Percentiles rank a stretch among this genome's conserved stretches.
Evolutionary conservation across 2,888 invertebrate species (phyloP).

Genomic region (Folsomia manolachei): DNA sequence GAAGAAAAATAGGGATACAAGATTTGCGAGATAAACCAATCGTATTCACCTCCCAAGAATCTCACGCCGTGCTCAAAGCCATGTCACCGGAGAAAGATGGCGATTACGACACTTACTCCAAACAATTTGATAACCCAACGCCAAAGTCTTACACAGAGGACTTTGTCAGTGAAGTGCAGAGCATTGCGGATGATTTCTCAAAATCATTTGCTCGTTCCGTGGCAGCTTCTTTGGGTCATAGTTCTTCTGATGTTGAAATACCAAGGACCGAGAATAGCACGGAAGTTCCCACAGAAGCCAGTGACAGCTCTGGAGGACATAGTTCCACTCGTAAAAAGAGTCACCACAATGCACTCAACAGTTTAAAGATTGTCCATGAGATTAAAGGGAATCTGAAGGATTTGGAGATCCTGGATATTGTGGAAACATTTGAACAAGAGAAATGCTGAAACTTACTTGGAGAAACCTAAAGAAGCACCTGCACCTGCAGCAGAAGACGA

Average conservation of each 20-base stretch:
- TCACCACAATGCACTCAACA: background rate
- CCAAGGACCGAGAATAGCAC: background rate
- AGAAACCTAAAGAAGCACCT: background rate
- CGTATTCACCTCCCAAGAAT: conserved; percentile 25
- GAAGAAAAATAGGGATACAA: background rate
- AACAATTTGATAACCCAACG: background rate
- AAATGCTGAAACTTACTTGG: too few relatives aligned
- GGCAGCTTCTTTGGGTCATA: background rate
- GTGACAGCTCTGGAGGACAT: background rate
- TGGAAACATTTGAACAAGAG: too few relatives aligned
- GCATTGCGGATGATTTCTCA: background rate
- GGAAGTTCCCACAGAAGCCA: background rate
- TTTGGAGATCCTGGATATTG: background rate
- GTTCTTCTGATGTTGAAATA: conserved; percentile 7
- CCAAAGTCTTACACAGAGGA: conserved; percentile 27
- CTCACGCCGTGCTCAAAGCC: conserved; percentile 28
- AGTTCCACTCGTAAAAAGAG: background rate
- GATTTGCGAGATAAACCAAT: background rate
- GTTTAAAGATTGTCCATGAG: conserved; percentile 24
- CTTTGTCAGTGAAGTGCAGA: conserved; percentile 22
- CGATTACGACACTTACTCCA: background rate
- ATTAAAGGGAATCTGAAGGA: conserved; percentile 29
- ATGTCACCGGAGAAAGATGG: conserved; percentile 16
- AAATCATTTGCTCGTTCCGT: background rate
- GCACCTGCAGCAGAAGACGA: too few relatives aligned